phyloP scores from a whole-genome alignment of 2,113 vertebrate genomes.

The Ginglymostoma cirratum region DNA sequence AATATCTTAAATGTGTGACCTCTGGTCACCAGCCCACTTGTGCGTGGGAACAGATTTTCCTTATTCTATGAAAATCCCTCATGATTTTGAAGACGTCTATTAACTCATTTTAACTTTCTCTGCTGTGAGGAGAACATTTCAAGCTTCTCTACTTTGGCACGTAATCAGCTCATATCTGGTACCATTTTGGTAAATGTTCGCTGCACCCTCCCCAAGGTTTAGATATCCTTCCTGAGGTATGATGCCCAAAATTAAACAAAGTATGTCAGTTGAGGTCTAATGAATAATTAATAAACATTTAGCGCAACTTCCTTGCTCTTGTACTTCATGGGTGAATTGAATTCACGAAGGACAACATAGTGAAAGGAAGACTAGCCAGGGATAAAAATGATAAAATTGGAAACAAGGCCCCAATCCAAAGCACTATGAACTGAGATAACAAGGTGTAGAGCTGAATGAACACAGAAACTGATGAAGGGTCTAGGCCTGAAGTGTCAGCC shows the following conservation, averaged over 20 bases:
- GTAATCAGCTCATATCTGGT: background rate
- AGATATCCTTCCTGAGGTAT: background rate
- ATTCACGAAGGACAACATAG: background rate
- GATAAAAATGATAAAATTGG: background rate
- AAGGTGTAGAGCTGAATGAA: too few species aligned
- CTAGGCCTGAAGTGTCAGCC: too few species aligned
- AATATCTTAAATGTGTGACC: background rate
- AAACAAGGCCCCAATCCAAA: background rate
- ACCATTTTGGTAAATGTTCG: background rate
- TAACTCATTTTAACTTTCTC: too few species aligned
- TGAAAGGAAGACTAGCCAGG: background rate
- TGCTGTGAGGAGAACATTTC: too few species aligned
- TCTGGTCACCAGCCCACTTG: background rate
- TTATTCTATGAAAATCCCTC: background rate
- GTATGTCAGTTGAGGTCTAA: background rate
- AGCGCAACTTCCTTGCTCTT: background rate
- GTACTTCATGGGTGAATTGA: background rate
- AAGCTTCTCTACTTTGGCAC: too few species aligned
- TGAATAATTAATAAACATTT: background rate
- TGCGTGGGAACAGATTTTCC: background rate
- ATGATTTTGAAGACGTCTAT: too few species aligned
- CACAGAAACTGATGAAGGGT: too few species aligned
- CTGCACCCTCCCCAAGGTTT: background rate
- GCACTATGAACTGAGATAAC: background rate
- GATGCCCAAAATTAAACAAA: background rate